Base-by-base conservation (phyloP, 1,140 invertebrate species). In the Armadillidium nasatum region DNA sequence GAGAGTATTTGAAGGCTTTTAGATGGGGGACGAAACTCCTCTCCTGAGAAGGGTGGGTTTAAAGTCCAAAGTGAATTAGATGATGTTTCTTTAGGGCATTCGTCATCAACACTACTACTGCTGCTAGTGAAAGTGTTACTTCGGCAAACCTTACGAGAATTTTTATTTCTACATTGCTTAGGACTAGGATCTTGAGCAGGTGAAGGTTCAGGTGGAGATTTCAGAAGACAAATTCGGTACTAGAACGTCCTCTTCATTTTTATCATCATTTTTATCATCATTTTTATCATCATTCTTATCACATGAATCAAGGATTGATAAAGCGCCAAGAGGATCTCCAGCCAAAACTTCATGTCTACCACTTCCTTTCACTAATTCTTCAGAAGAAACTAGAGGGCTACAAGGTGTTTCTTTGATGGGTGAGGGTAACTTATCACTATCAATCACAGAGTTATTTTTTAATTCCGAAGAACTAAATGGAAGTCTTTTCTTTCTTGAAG, bases 1-100 rank as follows among this genome's bases (percentile, higher is more conserved):
- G 50, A 60, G 50, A 60, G 50, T 60, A 60, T 60, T 60, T 60
- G 50, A 60, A 60, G 50, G 50, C 19, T 60, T 60, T 60, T 60
- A 2, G 50, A 60, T 2, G 11, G 11, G 7, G 50, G 1, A 60
- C 19, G 50, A 19, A 60, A 60, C 19, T 60, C 50, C 19, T 60
- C 50, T 19, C 50, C 50, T 60, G 50, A 60, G 50, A 60, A 60
- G 11, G 50, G 50, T 60, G 50, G 50, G 7, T 60, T 60, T 60
- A 60, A 13, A 15, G 50, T 60, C 50, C 50, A 60, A 60, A 60
- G 50, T 15, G 50, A 60, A 2, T 19, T 60, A 2, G 11, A 60
- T 19, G 50, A 60, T 13, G 50, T 13, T 60, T 60, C 19, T 19
- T 60, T 60, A 15, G 50, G 19, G 7, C 50, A 60, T 15, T 60